These are phyloP conservation scores for Emydocephalus ijimae DNA, from an alignment of 2,113 vertebrate genomes.

Conservation along the genomic window DNA sequence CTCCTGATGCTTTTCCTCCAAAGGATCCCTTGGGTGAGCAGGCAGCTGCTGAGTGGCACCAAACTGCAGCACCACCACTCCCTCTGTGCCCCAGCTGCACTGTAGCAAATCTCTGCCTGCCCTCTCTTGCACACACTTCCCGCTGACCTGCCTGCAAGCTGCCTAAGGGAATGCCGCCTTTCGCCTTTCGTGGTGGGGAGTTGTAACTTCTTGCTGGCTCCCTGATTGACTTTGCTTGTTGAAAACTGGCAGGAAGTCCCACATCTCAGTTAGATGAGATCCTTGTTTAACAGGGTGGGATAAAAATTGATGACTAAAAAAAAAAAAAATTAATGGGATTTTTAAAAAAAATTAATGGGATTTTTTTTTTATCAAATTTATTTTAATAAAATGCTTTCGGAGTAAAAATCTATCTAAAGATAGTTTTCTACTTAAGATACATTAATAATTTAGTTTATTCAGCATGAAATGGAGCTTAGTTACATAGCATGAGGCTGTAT, in stretches of 20 bases:
- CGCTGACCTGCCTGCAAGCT: neutral
- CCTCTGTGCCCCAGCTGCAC: too few relatives aligned
- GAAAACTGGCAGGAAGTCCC: neutral
- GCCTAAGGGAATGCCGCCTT: neutral
- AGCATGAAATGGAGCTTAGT: too few relatives aligned
- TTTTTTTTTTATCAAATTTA: too few relatives aligned
- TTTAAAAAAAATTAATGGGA: too few relatives aligned
- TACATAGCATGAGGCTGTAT: too few relatives aligned
- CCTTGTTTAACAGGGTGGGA: neutral
- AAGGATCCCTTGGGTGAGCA: neutral
- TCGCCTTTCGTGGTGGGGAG: neutral
- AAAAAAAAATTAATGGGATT: too few relatives aligned
- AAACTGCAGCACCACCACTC: neutral
- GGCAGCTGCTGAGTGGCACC: neutral
- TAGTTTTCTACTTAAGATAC: too few relatives aligned
- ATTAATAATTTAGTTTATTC: too few relatives aligned
- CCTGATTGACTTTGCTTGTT: neutral
- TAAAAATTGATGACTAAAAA: too few relatives aligned
- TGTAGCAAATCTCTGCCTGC: neutral
- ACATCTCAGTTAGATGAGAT: neutral
- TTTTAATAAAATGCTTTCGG: too few relatives aligned
- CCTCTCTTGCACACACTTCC: neutral
- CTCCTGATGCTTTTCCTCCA: neutral
- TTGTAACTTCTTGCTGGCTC: neutral
- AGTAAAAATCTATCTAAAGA: too few relatives aligned